A percentile compares a stretch with the other conserved stretches of the same genome.
Conservation (phyloP, 2,797 vertebrate species). For the Poecilia picta region DNA sequence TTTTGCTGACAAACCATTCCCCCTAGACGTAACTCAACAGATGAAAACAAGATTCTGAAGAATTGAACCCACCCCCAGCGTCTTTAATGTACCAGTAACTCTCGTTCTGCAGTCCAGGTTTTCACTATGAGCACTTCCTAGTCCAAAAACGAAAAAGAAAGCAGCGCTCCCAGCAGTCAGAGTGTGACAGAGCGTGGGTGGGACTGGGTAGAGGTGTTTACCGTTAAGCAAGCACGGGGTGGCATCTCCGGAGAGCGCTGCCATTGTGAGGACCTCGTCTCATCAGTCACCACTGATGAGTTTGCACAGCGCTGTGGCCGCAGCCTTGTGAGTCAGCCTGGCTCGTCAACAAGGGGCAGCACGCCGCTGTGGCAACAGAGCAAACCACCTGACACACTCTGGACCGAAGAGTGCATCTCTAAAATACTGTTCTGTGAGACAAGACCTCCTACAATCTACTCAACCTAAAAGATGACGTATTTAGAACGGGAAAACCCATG, state of each 20-base stretch:
- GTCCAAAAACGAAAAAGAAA: constrained; percentile 13
- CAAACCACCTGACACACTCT: constrained; percentile 50
- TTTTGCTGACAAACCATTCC: constrained; percentile 1
- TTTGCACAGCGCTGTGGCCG: constrained; percentile 48
- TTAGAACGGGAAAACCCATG: constrained; percentile 12
- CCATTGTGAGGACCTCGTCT: constrained; percentile 56
- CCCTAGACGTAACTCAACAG: background rate
- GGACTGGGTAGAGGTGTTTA: constrained; percentile 65
- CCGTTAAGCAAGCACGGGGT: constrained; percentile 54
- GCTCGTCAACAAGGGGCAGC: constrained; percentile 34
- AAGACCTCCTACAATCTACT: constrained; percentile 6
- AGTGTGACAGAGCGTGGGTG: constrained; percentile 47
- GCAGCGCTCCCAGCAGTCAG: constrained; percentile 25
- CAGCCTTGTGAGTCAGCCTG: constrained; percentile 50
- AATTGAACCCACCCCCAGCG: background rate
- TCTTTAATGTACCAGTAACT: constrained; percentile 9
- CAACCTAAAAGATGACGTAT: constrained; percentile 7
- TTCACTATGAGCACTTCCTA: constrained; percentile 26
- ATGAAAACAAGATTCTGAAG: constrained; percentile 12
- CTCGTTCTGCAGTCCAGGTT: constrained; percentile 21
- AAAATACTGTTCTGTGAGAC: background rate
- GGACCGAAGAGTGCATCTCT: constrained; percentile 10
- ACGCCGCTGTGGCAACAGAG: constrained; percentile 41
- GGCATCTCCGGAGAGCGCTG: constrained; percentile 64
- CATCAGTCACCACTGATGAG: constrained; percentile 66